Conservation (phyloP, 2,888 invertebrate species). For the Phragmatobia fuliginosa region DNA sequence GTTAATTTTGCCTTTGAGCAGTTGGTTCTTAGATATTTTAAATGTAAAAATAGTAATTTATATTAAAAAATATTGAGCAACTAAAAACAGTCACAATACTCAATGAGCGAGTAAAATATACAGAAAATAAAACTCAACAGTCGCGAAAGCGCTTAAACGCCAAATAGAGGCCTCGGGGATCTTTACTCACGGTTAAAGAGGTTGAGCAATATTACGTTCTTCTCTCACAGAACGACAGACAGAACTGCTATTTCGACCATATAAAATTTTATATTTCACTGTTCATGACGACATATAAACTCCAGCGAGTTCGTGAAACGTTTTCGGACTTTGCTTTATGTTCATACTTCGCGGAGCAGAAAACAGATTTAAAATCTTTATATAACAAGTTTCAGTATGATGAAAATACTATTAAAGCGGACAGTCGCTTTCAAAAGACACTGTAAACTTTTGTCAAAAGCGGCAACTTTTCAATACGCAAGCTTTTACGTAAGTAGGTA, state of each 20-base stretch:
- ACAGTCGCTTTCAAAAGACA: slow-evolving; percentile 17
- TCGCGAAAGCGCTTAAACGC: background rate
- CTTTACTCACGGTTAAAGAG: slow-evolving; percentile 4
- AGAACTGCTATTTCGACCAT: slow-evolving; percentile 2
- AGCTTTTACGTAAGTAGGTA: slow-evolving; percentile 5
- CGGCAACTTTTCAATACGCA: slow-evolving; percentile 5
- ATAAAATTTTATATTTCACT: slow-evolving; percentile 11
- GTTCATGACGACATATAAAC: slow-evolving; percentile 15
- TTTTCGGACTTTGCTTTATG: slow-evolving; percentile 25
- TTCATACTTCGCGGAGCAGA: slow-evolving; percentile 26
- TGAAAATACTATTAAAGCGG: slow-evolving; percentile 14
- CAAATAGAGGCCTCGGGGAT: slow-evolving; percentile 5
- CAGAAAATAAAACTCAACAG: background rate
- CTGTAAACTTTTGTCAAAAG: slow-evolving; percentile 13
- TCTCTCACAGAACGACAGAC: background rate
- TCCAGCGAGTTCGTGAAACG: slow-evolving; percentile 16
- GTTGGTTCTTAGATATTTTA: background rate
- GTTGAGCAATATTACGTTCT: slow-evolving; percentile 1
- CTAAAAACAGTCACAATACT: background rate
- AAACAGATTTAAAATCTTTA: slow-evolving; percentile 28
- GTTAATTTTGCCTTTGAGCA: background rate
- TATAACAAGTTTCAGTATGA: slow-evolving; percentile 24
- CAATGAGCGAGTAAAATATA: background rate
- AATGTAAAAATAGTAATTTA: background rate
- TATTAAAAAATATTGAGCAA: background rate